phyloP scores from a whole-genome alignment of 2,113 vertebrate genomes.

The Etheostoma cragini region DNA sequence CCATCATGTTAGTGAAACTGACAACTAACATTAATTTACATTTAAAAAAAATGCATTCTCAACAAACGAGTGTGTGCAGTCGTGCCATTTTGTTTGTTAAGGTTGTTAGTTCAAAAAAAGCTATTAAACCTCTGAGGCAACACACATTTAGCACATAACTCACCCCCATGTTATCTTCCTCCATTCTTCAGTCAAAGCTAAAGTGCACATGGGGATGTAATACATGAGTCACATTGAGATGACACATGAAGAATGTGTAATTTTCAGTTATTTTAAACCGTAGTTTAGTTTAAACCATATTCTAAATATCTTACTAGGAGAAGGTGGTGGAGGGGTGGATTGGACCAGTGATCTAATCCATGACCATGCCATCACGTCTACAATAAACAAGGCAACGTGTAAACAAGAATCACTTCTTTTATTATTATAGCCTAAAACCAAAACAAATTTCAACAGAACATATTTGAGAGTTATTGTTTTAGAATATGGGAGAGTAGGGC shows the following conservation, averaged over 20 bases:
- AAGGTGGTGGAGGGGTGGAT: neutral
- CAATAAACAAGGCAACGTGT: neutral
- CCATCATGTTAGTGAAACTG: neutral
- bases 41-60: neutral
- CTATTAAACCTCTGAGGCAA: neutral
- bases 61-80: neutral
- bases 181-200: neutral
- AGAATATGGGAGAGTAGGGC: neutral
- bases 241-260: neutral
- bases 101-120: neutral
- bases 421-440: neutral
- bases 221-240: neutral
- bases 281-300: neutral
- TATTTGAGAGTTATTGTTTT: neutral
- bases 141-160: neutral
- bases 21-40: neutral
- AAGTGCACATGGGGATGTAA: neutral
- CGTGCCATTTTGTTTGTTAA: neutral
- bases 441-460: neutral
- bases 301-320: neutral
- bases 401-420: neutral
- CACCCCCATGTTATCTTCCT: neutral
- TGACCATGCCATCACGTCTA: neutral
- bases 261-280: too few species aligned
- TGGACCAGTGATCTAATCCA: accelerated